phyloP scores from a whole-genome alignment of 1,140 invertebrate genomes.

The Oedothorax gibbosus region DNA sequence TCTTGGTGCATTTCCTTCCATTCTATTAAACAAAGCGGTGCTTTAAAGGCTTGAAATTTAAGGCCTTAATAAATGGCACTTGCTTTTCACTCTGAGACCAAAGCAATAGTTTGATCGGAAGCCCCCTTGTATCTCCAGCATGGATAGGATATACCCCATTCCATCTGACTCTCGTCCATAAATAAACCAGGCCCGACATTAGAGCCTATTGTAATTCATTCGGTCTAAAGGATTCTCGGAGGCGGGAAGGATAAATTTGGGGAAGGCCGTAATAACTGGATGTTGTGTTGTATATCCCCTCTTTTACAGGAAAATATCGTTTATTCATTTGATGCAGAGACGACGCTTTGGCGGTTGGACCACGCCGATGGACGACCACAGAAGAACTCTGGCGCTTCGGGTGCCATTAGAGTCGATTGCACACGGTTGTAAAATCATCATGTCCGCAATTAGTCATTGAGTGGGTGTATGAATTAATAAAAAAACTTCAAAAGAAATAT shows the following conservation, averaged over 20 bases:
- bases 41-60: not conserved
- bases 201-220: conserved; percentile 18
- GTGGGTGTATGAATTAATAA: too few relatives aligned
- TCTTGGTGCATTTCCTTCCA: not conserved
- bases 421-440: too few relatives aligned
- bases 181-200: conserved; percentile 20
- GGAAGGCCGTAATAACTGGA: conserved; percentile 23
- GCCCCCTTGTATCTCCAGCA: not conserved
- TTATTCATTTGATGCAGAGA: conserved; percentile 7
- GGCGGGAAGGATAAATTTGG: not conserved
- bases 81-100: conserved; percentile 4
- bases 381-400: conserved; percentile 15
- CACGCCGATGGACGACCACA: conserved; percentile 25
- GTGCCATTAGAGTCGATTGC: conserved; percentile 2
- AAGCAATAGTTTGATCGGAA: conserved; percentile 1
- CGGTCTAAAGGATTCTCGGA: conserved; percentile 2
- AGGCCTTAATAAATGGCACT: conserved; percentile 19
- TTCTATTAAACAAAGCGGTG: not conserved
- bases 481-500: too few relatives aligned
- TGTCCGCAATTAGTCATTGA: too few relatives aligned
- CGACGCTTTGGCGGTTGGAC: conserved; percentile 5
- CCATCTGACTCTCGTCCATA: conserved; percentile 6
- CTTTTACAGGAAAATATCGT: conserved; percentile 17
- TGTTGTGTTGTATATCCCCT: not conserved
- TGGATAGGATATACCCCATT: not conserved